phyloP scores from a whole-genome alignment of 2,113 vertebrate genomes.

The Ciconia boyciana region DNA sequence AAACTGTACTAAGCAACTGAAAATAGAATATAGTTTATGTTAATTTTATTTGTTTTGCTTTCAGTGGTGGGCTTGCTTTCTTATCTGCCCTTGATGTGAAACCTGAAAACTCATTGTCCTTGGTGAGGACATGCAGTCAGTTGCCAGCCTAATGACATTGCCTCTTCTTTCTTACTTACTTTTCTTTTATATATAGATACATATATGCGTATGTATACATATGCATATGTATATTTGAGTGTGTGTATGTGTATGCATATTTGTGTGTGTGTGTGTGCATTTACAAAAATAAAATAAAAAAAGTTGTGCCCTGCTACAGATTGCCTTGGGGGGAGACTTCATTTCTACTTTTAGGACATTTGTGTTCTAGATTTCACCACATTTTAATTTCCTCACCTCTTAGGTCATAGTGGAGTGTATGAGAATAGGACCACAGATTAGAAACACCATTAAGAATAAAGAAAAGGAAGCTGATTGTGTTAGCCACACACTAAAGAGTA shows the following conservation, averaged over 20 bases:
- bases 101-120: background rate
- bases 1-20: background rate
- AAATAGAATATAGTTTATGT: background rate
- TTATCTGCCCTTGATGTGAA: background rate
- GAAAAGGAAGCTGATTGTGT: background rate
- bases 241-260: background rate
- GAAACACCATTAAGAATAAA: background rate
- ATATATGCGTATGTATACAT: background rate
- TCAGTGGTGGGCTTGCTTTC: background rate
- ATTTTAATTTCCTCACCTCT: background rate
- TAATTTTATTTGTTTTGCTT: background rate
- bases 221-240: background rate
- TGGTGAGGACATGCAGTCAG: background rate
- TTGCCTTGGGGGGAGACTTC: background rate
- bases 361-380: background rate
- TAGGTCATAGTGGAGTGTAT: background rate
- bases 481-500: background rate
- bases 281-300: background rate
- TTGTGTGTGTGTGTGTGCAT: background rate
- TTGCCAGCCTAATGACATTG: background rate
- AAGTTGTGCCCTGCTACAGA: background rate
- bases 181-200: background rate
- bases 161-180: background rate
- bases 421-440: background rate
- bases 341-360: background rate